Percentiles rank a stretch among this genome's conserved stretches.
These are phyloP conservation scores for Uria lomvia DNA, from an alignment of 2,113 vertebrate species.

Conservation along the genomic window DNA sequence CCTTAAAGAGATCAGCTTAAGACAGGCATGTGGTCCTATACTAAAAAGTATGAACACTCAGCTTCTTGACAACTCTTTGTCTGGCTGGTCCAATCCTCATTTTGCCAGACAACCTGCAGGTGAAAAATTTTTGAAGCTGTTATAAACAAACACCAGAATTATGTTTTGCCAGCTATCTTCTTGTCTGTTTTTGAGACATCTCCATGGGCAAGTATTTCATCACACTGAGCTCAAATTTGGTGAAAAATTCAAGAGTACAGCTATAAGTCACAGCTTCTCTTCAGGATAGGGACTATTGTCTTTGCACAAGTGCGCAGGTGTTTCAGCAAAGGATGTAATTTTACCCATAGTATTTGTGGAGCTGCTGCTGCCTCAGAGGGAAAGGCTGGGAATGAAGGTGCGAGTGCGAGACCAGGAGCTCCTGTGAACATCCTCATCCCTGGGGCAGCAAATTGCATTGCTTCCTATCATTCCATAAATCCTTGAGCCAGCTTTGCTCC, in stretches of 20 bases:
- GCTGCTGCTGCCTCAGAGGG: not conserved
- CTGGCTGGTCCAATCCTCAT: not conserved
- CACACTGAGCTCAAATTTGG: not conserved
- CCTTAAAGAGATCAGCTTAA: not conserved
- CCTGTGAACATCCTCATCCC: not conserved
- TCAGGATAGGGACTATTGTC: not conserved
- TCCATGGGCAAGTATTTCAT: not conserved
- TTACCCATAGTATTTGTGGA: not conserved
- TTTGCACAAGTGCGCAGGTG: not conserved
- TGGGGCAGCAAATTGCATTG: not conserved
- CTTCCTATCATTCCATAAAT: not conserved
- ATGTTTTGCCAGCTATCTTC: not conserved
- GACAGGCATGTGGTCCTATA: not conserved
- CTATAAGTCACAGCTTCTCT: not conserved
- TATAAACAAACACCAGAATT: not conserved
- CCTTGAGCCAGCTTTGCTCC: not conserved
- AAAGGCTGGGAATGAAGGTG: not conserved
- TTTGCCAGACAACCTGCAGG: not conserved
- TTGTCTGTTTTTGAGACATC: not conserved
- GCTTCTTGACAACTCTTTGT: not conserved
- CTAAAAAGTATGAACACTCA: not conserved
- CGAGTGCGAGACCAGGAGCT: not conserved
- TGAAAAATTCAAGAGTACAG: not conserved
- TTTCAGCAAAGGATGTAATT: not conserved
- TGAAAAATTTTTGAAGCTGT: not conserved